Evolutionary conservation across 2,888 invertebrate genomes (phyloP).

Genomic region (Oasisia sp.): DNA sequence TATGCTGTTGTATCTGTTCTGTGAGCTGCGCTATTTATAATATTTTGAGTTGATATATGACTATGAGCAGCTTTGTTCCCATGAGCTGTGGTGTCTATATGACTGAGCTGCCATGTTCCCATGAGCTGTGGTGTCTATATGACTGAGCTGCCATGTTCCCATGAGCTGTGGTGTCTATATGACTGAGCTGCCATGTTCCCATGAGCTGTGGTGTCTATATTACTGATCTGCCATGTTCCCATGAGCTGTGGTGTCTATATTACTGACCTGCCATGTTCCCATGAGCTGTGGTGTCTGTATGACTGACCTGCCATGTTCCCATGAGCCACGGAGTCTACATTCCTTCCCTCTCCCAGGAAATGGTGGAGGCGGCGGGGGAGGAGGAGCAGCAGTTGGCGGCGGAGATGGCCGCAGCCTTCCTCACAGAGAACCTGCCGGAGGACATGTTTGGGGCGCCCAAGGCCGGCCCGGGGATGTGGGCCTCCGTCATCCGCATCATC

Average conservation of each 20-base stretch:
- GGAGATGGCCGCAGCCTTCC: constrained; percentile 96
- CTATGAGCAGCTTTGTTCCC: too few relatives aligned
- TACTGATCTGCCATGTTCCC: too few relatives aligned
- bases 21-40: too few relatives aligned
- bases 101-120: neutral
- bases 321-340: neutral
- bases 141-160: too few relatives aligned
- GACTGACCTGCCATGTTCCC: neutral
- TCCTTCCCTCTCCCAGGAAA: constrained; percentile 69
- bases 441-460: constrained; percentile 94
- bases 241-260: too few relatives aligned
- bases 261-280: neutral
- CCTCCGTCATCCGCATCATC: constrained; percentile 72
- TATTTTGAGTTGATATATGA: too few relatives aligned
- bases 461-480: constrained; percentile 95
- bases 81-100: too few relatives aligned
- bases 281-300: too few relatives aligned
- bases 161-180: too few relatives aligned
- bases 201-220: neutral
- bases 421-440: constrained; percentile 94
- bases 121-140: neutral
- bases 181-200: neutral
- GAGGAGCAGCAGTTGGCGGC: constrained; percentile 95
- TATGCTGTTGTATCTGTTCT: too few relatives aligned
- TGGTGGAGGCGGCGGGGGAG: constrained; percentile 95